Evolutionary conservation across 2,888 invertebrate genomes (phyloP).

Genomic region (Agrochola lychnidis): DNA sequence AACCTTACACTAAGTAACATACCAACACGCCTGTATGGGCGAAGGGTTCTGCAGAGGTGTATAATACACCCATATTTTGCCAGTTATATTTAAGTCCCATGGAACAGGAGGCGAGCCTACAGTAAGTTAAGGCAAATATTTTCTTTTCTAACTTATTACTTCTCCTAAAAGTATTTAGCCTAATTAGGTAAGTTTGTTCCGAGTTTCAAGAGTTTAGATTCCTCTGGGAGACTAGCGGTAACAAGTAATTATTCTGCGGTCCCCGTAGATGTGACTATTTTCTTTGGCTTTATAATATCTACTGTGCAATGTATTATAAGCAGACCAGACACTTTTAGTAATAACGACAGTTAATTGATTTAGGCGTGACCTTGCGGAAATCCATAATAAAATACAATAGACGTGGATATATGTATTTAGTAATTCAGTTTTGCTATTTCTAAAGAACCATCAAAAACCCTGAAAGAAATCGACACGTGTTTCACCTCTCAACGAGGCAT

Average conservation of each 20-base stretch:
- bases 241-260: slow-evolving; percentile 33
- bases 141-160: slow-evolving; percentile 9
- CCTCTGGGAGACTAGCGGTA: slow-evolving; percentile 32
- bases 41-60: neutral
- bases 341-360: too few relatives aligned
- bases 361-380: too few relatives aligned
- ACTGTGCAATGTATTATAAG: neutral
- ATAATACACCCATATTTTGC: neutral
- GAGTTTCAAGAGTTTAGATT: slow-evolving; percentile 23
- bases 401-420: too few relatives aligned
- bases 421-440: too few relatives aligned
- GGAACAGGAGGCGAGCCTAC: neutral
- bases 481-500: too few relatives aligned
- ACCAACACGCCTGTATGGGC: neutral
- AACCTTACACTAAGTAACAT: neutral
- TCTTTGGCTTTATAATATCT: neutral
- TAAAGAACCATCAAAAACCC: too few relatives aligned
- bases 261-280: neutral
- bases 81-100: neutral
- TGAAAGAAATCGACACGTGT: too few relatives aligned
- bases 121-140: neutral
- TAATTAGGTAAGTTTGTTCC: slow-evolving; percentile 42
- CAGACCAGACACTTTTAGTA: too few relatives aligned
- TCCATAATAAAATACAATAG: too few relatives aligned
- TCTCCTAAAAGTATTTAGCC: slow-evolving; percentile 25